Evolutionary conservation across 1,140 invertebrate species (phyloP).

Genomic region (Achroia grisella): DNA sequence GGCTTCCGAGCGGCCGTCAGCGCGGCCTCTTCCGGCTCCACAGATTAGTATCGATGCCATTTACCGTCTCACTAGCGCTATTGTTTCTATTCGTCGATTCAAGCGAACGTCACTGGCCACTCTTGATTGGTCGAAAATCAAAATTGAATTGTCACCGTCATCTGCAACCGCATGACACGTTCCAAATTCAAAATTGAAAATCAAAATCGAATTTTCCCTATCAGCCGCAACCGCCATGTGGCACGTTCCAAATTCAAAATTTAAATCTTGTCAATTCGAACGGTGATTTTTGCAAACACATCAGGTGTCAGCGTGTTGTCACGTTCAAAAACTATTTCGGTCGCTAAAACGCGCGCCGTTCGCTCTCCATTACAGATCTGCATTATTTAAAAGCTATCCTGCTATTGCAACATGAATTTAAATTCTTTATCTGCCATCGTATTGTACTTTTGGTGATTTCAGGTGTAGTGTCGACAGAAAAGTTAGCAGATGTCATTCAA

Average conservation of each 20-base stretch:
- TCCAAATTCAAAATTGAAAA: constrained; percentile 18
- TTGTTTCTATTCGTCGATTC: constrained; percentile 58
- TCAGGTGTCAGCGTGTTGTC: constrained; percentile 10
- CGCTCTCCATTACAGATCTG: constrained; percentile 62
- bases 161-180: constrained; percentile 1
- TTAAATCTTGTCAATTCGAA: constrained; percentile 7
- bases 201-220: constrained; percentile 1
- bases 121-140: constrained; percentile 1
- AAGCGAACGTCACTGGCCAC: constrained; percentile 11
- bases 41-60: constrained; percentile 65
- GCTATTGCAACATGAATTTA: constrained; percentile 38
- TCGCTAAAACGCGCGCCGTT: constrained; percentile 28
- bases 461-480: constrained; percentile 15
- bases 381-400: constrained; percentile 59
- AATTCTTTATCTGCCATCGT: constrained; percentile 55
- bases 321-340: constrained; percentile 40
- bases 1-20: constrained; percentile 62
- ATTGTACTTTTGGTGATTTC: constrained; percentile 12
- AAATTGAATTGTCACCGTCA: constrained; percentile 1
- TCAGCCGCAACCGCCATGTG: neutral
- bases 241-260: constrained; percentile 5
- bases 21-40: constrained; percentile 57
- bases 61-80: constrained; percentile 50
- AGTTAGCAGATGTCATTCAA: constrained; percentile 53
- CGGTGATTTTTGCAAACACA: constrained; percentile 10